phyloP scores from a whole-genome alignment of 2,797 vertebrate genomes.

The Carcharodon carcharias region DNA sequence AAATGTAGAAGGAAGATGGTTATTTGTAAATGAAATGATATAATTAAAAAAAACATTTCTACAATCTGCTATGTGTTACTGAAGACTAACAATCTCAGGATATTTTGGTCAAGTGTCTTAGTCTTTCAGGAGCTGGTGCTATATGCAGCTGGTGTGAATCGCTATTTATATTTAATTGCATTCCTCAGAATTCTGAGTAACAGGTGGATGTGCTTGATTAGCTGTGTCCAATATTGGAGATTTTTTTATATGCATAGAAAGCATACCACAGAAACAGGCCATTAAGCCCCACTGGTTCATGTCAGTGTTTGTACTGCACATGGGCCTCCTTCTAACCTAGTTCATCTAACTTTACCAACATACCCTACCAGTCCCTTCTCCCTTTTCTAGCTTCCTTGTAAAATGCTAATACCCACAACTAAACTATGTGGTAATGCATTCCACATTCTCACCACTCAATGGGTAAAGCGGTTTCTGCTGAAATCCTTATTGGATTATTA shows the following conservation, averaged over 20 bases:
- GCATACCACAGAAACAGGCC: not conserved
- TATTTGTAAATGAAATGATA: not conserved
- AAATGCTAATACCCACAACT: not conserved
- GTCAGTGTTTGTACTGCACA: not conserved
- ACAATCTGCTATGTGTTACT: not conserved
- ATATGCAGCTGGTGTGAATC: not conserved
- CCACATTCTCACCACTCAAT: not conserved
- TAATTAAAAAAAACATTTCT: not conserved
- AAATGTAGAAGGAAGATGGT: not conserved
- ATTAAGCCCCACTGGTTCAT: not conserved
- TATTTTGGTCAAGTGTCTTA: not conserved
- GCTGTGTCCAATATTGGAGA: not conserved
- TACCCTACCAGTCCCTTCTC: not conserved
- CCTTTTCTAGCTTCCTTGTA: not conserved
- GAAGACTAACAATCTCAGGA: not conserved
- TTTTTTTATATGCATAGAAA: not conserved
- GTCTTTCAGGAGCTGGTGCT: not conserved
- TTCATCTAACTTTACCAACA: not conserved
- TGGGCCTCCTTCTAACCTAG: not conserved
- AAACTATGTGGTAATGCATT: not conserved
- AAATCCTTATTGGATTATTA: not conserved
- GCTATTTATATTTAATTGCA: slow-evolving; percentile 17
- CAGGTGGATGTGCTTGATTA: not conserved
- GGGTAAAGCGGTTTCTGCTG: not conserved
- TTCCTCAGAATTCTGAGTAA: slow-evolving; percentile 7